Evolutionary conservation across 2,113 vertebrate genomes (phyloP).

Genomic region (Haemorhous mexicanus): DNA sequence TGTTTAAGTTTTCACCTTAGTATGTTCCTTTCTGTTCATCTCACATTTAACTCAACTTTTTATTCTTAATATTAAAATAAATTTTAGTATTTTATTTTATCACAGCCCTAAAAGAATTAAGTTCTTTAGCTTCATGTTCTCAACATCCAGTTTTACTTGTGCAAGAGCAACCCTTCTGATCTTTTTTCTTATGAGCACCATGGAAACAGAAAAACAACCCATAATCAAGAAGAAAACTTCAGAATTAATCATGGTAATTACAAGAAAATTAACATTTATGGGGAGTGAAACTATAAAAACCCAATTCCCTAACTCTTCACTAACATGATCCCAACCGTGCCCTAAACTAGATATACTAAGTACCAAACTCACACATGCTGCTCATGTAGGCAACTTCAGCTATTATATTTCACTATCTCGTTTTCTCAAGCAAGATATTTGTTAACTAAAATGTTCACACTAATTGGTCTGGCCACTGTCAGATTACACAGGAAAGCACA

Average conservation of each 20-base stretch:
- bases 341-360: neutral
- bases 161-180: neutral
- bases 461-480: neutral
- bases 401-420: fast-evolving
- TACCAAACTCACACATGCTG: neutral
- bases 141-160: neutral
- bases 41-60: neutral
- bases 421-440: neutral
- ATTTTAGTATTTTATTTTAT: neutral
- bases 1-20: neutral
- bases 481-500: neutral
- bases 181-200: neutral
- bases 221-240: neutral
- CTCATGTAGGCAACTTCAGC: neutral
- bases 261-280: neutral
- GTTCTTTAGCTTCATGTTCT: neutral
- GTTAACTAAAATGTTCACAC: neutral
- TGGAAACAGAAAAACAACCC: neutral
- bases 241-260: neutral
- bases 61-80: neutral
- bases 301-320: neutral
- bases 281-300: neutral
- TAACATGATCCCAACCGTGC: neutral
- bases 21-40: neutral
- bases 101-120: neutral